These are phyloP conservation scores for Erpornis zantholeuca DNA, from an alignment of 2,113 vertebrate species.

Conservation along the genomic window DNA sequence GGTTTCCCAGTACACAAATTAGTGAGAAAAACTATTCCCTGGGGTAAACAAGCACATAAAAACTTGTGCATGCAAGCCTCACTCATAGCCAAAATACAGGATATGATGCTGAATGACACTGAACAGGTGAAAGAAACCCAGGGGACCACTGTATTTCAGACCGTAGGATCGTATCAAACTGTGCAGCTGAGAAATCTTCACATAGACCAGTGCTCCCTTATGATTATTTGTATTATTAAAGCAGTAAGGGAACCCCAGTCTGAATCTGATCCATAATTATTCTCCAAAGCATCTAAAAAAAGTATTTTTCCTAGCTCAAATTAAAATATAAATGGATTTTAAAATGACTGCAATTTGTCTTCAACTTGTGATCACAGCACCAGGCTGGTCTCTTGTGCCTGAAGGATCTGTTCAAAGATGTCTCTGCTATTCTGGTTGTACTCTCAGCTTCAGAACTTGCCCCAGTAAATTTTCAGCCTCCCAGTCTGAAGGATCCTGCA, in stretches of 20 bases:
- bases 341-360: not conserved
- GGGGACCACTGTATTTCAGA: not conserved
- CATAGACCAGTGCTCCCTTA: not conserved
- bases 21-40: not conserved
- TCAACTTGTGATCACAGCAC: not conserved
- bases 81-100: not conserved
- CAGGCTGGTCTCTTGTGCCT: not conserved
- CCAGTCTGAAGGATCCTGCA: not conserved
- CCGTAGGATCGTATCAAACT: not conserved
- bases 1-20: not conserved
- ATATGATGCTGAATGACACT: not conserved
- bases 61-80: accelerated
- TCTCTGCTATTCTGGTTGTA: not conserved
- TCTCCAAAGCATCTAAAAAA: not conserved
- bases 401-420: not conserved
- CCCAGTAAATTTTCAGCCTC: not conserved
- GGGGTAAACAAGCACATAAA: not conserved
- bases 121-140: not conserved
- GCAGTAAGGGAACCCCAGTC: not conserved
- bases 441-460: not conserved
- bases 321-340: not conserved
- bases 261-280: not conserved
- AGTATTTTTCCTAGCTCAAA: not conserved
- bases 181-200: not conserved
- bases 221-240: not conserved